Evolutionary conservation across 2,797 vertebrate genomes (phyloP), one percentile per base, ranked within the genome.

Genomic region (Numenius phaeopus): DNA sequence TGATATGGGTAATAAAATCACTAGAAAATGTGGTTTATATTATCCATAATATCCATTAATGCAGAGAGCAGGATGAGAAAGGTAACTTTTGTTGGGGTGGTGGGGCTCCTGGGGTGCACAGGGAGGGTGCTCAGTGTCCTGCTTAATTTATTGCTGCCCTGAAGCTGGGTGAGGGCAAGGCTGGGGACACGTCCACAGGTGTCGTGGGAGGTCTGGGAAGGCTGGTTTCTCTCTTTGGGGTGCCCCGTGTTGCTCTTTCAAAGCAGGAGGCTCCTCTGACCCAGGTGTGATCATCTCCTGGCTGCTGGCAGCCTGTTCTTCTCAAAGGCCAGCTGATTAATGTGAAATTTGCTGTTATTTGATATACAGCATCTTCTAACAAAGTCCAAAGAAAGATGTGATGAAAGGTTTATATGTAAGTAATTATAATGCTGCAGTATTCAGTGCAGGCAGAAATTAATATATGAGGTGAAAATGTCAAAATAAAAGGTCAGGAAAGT

Each of bases 401-500:
- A 90, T 66, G 89, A 97, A 97, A 96, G 92, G 92, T 92, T 97
- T 97, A 67, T 89, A 91, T 96, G 95, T 94, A 96, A 97, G 97
- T 96, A 98, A 98, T 98, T 97, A 96, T 42, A 95, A 95, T 69
- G 88, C 89, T 94, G 90, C 94, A 91, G 94, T 92, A 93, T 92
- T 95, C 91, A 75, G 89, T 80, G 77, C 94, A 96, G 96, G 93
- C 90, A 93, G n/a, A 30, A 94, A 94, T 97, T 96, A 96, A 96
- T 95, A 96, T 94, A 90, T 50, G 57, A 94, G 96, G 94, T 95
- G 94, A 95, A 96, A 96, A 97, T 97, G 94, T 97, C 95, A 90
- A 96, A 97, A 97, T 91, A 92, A 97, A 97, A 98, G 95, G 95
- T 98, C 97, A 97, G 90, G 93, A 95, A 97, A 97, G 90, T 89